These are phyloP conservation scores for Lerista edwardsae DNA, from an alignment of 2,797 vertebrate species.

Conservation along the genomic window DNA sequence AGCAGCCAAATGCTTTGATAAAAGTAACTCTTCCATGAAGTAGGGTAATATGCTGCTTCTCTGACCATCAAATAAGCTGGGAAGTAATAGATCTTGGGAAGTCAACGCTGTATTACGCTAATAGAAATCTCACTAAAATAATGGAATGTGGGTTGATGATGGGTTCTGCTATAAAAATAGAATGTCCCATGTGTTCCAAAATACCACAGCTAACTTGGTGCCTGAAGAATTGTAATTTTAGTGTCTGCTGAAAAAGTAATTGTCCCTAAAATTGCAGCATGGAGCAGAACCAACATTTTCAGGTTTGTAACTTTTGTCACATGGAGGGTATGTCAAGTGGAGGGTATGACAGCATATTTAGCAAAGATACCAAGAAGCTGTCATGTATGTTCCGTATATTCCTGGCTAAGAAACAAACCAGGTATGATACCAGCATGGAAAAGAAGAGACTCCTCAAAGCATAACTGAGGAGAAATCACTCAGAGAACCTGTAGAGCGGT, in stretches of 20 bases:
- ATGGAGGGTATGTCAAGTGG: slow-evolving; percentile 44
- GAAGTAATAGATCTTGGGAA: slow-evolving; percentile 32
- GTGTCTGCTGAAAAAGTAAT: slow-evolving; percentile 57
- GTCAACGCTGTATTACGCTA: neutral
- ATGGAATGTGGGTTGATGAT: slow-evolving; percentile 30
- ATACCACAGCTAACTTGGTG: slow-evolving; percentile 54
- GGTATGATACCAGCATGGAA: neutral
- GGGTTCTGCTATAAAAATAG: slow-evolving; percentile 34
- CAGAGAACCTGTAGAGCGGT: no score
- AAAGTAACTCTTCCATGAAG: slow-evolving; percentile 25
- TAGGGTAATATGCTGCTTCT: slow-evolving; percentile 19
- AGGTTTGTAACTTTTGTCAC: slow-evolving; percentile 46
- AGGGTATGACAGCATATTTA: slow-evolving; percentile 11
- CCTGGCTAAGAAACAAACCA: neutral
- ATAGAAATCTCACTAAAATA: neutral
- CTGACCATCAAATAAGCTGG: slow-evolving; percentile 34
- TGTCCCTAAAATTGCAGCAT: slow-evolving; percentile 71
- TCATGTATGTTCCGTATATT: neutral
- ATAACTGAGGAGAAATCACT: neutral
- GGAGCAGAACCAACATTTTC: slow-evolving; percentile 58
- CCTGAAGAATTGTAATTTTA: slow-evolving; percentile 65
- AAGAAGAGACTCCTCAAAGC: no score
- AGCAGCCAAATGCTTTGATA: slow-evolving; percentile 32
- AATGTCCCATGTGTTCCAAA: slow-evolving; percentile 39
- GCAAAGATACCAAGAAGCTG: neutral